Evolutionary conservation across 2,797 vertebrate genomes (phyloP).

Genomic region (Amazona finschi): DNA sequence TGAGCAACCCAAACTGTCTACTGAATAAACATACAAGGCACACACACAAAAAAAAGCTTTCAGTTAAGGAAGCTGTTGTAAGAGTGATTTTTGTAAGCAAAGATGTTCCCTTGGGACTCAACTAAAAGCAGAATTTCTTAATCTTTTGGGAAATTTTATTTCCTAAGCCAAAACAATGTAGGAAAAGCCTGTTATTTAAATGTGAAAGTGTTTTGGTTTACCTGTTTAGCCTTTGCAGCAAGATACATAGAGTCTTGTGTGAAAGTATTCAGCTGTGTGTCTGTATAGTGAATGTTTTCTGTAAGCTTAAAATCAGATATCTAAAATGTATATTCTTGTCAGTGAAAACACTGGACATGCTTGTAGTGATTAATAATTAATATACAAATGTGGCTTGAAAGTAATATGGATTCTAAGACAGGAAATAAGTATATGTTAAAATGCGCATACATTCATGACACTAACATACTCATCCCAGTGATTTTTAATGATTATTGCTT

Average conservation of each 20-base stretch:
- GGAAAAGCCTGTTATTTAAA: slow-evolving; percentile 27
- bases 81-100: slow-evolving; percentile 41
- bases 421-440: slow-evolving; percentile 8
- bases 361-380: background rate
- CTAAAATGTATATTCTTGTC: background rate
- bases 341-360: background rate
- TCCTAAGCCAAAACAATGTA: slow-evolving; percentile 47
- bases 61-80: slow-evolving; percentile 45
- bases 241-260: background rate
- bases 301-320: background rate
- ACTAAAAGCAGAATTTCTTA: slow-evolving; percentile 58
- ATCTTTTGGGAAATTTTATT: slow-evolving; percentile 54
- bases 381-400: background rate
- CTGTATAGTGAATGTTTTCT: background rate
- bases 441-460: background rate
- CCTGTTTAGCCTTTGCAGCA: slow-evolving; percentile 24
- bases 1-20: slow-evolving; percentile 42
- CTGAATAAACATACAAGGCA: slow-evolving; percentile 39
- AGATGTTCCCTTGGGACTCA: slow-evolving; percentile 16
- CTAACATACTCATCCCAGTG: slow-evolving; percentile 23
- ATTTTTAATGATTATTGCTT: slow-evolving; percentile 68
- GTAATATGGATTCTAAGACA: background rate
- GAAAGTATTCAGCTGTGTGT: background rate
- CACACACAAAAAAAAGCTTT: slow-evolving; percentile 30
- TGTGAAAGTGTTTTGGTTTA: slow-evolving; percentile 40